phyloP scores from a whole-genome alignment of 2,888 invertebrate genomes.

The Mesorhabditis spiculigera region DNA sequence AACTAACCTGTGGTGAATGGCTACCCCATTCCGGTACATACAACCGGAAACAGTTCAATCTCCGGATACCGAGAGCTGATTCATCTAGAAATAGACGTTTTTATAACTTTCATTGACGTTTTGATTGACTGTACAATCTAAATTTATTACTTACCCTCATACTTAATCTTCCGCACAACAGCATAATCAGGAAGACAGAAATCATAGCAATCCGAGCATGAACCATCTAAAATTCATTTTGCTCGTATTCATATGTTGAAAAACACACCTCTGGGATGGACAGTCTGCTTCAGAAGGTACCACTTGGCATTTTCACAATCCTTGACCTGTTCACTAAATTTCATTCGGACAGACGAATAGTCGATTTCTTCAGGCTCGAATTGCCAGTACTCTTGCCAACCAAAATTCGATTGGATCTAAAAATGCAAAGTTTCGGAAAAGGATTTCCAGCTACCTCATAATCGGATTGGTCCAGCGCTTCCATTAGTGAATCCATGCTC shows the following conservation, averaged over 20 bases:
- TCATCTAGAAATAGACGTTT: slow-evolving; percentile 28
- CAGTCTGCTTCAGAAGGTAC: slow-evolving; percentile 51
- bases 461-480: slow-evolving; percentile 43
- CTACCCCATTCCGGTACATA: slow-evolving; percentile 55
- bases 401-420: slow-evolving; percentile 51
- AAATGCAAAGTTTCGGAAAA: neutral
- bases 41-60: slow-evolving; percentile 54
- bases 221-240: slow-evolving; percentile 34
- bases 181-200: slow-evolving; percentile 57
- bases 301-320: slow-evolving; percentile 52
- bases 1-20: slow-evolving; percentile 15
- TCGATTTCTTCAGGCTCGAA: slow-evolving; percentile 53
- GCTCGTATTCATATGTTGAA: slow-evolving; percentile 8
- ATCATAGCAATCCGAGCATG: slow-evolving; percentile 54
- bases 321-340: slow-evolving; percentile 31
- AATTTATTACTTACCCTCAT: slow-evolving; percentile 16
- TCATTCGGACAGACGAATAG: slow-evolving; percentile 20
- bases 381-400: slow-evolving; percentile 58
- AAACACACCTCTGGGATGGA: slow-evolving; percentile 46
- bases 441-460: slow-evolving; percentile 31
- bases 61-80: slow-evolving; percentile 45
- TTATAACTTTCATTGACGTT: neutral
- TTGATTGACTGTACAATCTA: neutral
- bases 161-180: slow-evolving; percentile 42
- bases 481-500: slow-evolving; percentile 41